Evolutionary conservation across 2,113 vertebrate genomes (phyloP), one percentile per base, ranked within the genome.

Genomic region (Ia io): DNA sequence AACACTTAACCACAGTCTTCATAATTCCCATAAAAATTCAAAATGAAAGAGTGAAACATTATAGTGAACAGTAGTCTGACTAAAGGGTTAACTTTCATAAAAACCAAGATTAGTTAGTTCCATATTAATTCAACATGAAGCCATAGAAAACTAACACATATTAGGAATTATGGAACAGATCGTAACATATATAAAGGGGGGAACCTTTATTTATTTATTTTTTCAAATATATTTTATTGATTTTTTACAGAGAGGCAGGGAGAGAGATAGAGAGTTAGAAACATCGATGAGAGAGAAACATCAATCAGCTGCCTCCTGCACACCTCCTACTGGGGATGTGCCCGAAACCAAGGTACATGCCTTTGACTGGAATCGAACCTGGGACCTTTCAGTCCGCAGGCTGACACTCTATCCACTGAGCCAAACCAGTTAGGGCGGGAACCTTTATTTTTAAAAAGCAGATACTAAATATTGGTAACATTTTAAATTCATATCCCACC

Each of bases 401-500:
- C 37, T 4, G 37, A 37, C 37, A 4, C 37, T 37, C 47, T 47
- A 47, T 47, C 47, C 47, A 47, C 47, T 47, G 12, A 47, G 47
- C 47, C 47, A 47, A 47, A 47, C 47, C 47, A 47, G 47, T 47
- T 47, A 47, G 47, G 47, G 47, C 47, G 23, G 65, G 53, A 91
- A 59, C 4, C 47, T 8, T 94, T 73, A 93, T 18, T 77, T 79
- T 14, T 51, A 87, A 63, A 90, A 89, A 86, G 20, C 69, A 80
- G 11, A 25, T 61, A 91, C 14, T 63, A 90, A 17, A 94, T 65
- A 91, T 6, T 6, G 9, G 20, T 40, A 85, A 93, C 22, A 91
- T 77, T 93, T 90, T 79, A 89, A 96, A 90, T 95, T 89, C 84
- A 92, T 91, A 93, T 94, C 25, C 44, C 47, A 49, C n/a, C 56